phyloP scores from a whole-genome alignment of 1,140 invertebrate genomes.

The Camponotus vicinus region DNA sequence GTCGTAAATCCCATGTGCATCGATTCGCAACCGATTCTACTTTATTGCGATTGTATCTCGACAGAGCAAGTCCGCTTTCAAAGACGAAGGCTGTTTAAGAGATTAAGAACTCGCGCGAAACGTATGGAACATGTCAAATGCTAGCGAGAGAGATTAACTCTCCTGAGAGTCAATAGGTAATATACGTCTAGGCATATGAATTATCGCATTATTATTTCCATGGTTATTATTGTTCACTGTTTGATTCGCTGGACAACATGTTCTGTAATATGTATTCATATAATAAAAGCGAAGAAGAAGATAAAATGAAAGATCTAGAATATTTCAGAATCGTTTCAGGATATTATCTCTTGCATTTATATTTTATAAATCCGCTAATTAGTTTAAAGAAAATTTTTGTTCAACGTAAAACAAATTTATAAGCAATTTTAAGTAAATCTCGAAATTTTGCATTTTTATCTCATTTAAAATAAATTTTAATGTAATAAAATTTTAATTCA shows the following conservation, averaged over 20 bases:
- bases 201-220: conserved; percentile 47
- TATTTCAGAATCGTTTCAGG: background rate
- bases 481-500: background rate
- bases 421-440: background rate
- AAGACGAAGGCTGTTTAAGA: conserved; percentile 40
- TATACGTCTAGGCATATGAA: conserved; percentile 30
- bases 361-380: background rate
- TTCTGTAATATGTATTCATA: background rate
- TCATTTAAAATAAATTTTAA: background rate
- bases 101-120: conserved; percentile 38
- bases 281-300: background rate
- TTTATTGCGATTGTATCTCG: conserved; percentile 47
- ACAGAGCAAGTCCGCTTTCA: conserved; percentile 31
- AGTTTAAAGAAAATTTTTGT: no score
- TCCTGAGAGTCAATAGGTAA: conserved; percentile 32
- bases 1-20: conserved; percentile 39
- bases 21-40: conserved; percentile 46
- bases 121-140: conserved; percentile 1
- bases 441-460: background rate
- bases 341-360: background rate
- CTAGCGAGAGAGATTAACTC: conserved; percentile 28
- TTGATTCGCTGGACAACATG: background rate
- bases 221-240: background rate
- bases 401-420: background rate
- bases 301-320: background rate